A percentile compares a stretch with the other conserved stretches of the same genome.
These are phyloP conservation scores for Gulo gulo DNA, from an alignment of 2,113 vertebrate genomes.

Conservation along the genomic window DNA sequence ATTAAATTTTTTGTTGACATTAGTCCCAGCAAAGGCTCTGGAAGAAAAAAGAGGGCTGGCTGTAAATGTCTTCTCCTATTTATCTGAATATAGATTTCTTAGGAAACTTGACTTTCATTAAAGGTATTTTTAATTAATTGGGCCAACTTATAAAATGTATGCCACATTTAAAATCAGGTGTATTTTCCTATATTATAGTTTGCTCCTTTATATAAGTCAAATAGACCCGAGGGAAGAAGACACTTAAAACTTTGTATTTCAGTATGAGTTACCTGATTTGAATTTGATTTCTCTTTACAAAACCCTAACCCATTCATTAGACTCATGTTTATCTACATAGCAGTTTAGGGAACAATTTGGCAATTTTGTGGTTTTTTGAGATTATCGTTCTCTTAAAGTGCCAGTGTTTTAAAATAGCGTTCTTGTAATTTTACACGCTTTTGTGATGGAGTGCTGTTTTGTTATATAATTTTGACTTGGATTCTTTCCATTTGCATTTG, in stretches of 20 bases:
- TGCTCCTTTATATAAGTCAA: constrained; percentile 82
- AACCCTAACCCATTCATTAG: constrained; percentile 82
- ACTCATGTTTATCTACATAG: constrained; percentile 83
- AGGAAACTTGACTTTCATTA: constrained; percentile 22
- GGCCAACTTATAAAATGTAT: constrained; percentile 28
- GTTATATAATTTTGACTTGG: constrained; percentile 88
- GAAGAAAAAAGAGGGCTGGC: not conserved
- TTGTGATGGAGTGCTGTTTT: constrained; percentile 89
- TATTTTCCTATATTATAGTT: constrained; percentile 71
- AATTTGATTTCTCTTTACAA: constrained; percentile 80
- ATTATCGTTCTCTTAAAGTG: constrained; percentile 85
- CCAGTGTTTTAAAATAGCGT: constrained; percentile 87
- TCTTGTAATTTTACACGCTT: constrained; percentile 88
- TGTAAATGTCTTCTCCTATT: not conserved
- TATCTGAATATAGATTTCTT: constrained; percentile 17
- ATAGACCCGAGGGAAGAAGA: constrained; percentile 78
- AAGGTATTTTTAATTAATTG: constrained; percentile 43
- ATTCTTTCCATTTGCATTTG: constrained; percentile 88
- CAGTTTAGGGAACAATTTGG: constrained; percentile 85
- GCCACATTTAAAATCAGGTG: not conserved
- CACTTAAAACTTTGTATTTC: constrained; percentile 79
- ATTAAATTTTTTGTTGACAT: constrained; percentile 4
- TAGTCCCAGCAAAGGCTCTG: not conserved
- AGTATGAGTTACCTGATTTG: constrained; percentile 80
- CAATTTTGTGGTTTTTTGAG: constrained; percentile 84